These are phyloP conservation scores for Eurytoma adleriae DNA, from an alignment of 2,888 invertebrate genomes.

Conservation along the genomic window DNA sequence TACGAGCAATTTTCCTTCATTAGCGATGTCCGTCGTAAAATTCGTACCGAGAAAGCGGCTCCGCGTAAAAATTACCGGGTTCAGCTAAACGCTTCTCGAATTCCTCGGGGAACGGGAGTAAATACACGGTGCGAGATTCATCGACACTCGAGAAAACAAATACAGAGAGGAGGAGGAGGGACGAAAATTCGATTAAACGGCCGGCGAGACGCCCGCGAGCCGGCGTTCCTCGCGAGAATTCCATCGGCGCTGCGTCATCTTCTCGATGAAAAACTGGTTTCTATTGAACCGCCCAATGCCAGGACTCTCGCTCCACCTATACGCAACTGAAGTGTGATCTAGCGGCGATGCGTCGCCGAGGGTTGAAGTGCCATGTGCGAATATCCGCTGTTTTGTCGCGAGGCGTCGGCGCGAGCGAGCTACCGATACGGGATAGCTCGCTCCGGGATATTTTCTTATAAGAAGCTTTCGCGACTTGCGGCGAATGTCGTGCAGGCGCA, in stretches of 20 bases:
- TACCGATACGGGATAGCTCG: not conserved
- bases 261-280: conserved; percentile 46
- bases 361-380: not conserved
- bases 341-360: not conserved
- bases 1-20: not conserved
- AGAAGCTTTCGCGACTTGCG: too few relatives aligned
- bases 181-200: conserved; percentile 44
- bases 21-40: not conserved
- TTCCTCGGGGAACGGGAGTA: not conserved
- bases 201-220: conserved; percentile 3
- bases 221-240: conserved; percentile 22
- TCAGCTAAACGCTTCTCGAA: not conserved
- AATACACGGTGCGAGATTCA: not conserved
- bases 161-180: conserved; percentile 13
- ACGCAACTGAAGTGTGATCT: not conserved
- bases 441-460: too few relatives aligned
- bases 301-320: not conserved
- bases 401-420: not conserved
- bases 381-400: not conserved
- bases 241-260: conserved; percentile 50
- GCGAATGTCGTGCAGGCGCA: too few relatives aligned
- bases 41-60: not conserved
- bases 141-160: conserved; percentile 15
- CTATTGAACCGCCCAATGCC: conserved; percentile 9
- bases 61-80: not conserved